phyloP scores from a whole-genome alignment of 2,797 vertebrate genomes.

The Crenuchus spilurus region DNA sequence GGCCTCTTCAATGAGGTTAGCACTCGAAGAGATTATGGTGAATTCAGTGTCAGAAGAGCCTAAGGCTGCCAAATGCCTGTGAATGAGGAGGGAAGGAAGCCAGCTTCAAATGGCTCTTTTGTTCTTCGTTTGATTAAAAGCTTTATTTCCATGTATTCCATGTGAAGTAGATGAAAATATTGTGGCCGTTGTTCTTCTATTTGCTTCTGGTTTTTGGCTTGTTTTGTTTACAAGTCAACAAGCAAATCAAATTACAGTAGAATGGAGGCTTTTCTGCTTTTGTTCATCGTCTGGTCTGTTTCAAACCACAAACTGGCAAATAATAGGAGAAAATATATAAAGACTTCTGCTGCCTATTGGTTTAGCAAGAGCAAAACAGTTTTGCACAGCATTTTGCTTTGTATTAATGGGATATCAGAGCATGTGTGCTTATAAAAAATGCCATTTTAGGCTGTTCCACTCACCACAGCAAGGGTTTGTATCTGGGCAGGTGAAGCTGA shows the following conservation, averaged over 20 bases:
- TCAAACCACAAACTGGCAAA: not conserved
- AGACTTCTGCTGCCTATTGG: not conserved
- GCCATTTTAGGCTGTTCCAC: not conserved
- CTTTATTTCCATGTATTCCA: not conserved
- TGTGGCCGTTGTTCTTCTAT: conserved; percentile 12
- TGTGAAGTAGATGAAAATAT: conserved; percentile 29
- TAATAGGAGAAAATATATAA: not conserved
- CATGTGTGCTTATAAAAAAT: not conserved
- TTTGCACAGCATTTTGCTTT: not conserved
- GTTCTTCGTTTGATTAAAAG: conserved; percentile 31
- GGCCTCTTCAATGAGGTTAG: not conserved
- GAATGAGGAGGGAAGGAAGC: conserved; percentile 1
- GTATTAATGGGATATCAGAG: not conserved
- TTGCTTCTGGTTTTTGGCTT: conserved; percentile 23
- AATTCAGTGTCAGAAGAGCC: conserved; percentile 56
- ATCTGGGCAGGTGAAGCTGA: conserved; percentile 3
- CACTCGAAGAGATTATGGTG: conserved; percentile 60
- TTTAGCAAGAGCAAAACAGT: not conserved
- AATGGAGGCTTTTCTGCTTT: not conserved
- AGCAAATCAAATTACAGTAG: not conserved
- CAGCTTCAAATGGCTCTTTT: conserved; percentile 10
- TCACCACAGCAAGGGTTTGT: not conserved
- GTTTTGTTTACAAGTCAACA: conserved; percentile 18
- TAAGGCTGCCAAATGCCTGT: conserved; percentile 17
- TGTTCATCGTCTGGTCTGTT: not conserved